Evolutionary conservation across 2,797 vertebrate species (phyloP), one percentile per base, ranked within the genome.

Genomic region (Chelon labrosus): DNA sequence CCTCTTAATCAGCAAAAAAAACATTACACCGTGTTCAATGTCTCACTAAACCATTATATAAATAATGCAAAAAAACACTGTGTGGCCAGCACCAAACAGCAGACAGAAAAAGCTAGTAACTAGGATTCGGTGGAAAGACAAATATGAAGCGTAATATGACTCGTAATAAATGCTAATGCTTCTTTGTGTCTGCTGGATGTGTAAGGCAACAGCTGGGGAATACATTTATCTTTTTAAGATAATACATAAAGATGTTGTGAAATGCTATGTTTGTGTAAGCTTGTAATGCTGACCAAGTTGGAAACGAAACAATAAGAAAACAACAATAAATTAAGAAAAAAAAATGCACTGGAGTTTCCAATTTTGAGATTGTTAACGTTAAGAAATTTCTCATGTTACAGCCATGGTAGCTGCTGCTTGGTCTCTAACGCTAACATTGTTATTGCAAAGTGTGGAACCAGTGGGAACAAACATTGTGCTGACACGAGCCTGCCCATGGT

Each of bases 271-370:
- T 31, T 31, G 31, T 31, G 31, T 31, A 12, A 70, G 37, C 51
- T 73, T 57, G 8, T 63, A 50, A 39, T 55, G 9, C 47, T 31
- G 25, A 31, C 47, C 1, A 0, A 57, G 42, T 20, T 46, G 10
- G 11, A 38, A 19, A 16, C 19, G 11, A 20, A 19, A 49, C 1
- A 3, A 20, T 1, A 1, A 54, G 17, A 27, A 20, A 31, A 60
- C 65, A 65, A 58, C 10, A 51, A 67, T 77, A 31, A 60, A 70
- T n/a, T n/a, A n/a, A n/a, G n/a, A n/a, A n/a, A n/a, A n/a, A n/a
- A n/a, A n/a, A n/a, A n/a, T n/a, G n/a, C n/a, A n/a, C n/a, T n/a
- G 46, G 7, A 58, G 44, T 10, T 52, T 49, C 44, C 19, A 5
- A 37, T 70, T 37, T 19, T 57, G 35, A n/a, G n/a, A 44, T 66